Base-by-base conservation (phyloP, 2,888 invertebrate species). In the Epinotia nisella region DNA sequence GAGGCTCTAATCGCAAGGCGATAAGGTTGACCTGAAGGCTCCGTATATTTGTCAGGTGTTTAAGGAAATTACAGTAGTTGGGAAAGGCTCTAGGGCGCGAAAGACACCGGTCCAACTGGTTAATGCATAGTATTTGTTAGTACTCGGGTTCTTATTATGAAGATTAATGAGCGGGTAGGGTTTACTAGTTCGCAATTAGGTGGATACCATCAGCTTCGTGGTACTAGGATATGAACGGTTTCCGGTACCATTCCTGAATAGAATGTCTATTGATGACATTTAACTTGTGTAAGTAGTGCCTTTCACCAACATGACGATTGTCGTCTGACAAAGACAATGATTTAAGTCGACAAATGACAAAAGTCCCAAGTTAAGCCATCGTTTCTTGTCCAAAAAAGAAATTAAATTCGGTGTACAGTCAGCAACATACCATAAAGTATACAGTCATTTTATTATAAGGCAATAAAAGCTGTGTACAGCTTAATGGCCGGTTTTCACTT, bases 161-260 rank as follows among this genome's bases (percentile, higher is more conserved):
- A 82, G 82, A 85, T 83, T 82, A 83, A 86, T 87, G 84, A 86
- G 85, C 83, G 83, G 83, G 82, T 81, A 84, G 81, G 83, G 78
- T 77, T 82, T 82, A 80, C 84, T 80, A 80, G 83, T 83, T 76
- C 76, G 76, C 76, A 78, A 80, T 78, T 81, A 81, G 78, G 80
- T 29, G 68, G 39, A 56, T 60, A 64, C 64, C 49, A n/a, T n/a
- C n/a, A 53, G 53, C 58, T 74, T 60, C 65, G 60, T 70, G 55
- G 74, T 21, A 70, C 66, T 65, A 24, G 51, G 53, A 64, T 70
- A 74, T 66, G 65, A 61, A 65, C 35, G 71, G 56, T 70, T 71
- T 58, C 68, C 68, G 69, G 69, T 69, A 39, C 29, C 19, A 53
- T 51, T 60, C 15, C 5, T 35, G 35, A 35, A 35, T 35, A 9